Evolutionary conservation across 2,113 vertebrate genomes (phyloP).

Genomic region (Oreochromis spilurus): DNA sequence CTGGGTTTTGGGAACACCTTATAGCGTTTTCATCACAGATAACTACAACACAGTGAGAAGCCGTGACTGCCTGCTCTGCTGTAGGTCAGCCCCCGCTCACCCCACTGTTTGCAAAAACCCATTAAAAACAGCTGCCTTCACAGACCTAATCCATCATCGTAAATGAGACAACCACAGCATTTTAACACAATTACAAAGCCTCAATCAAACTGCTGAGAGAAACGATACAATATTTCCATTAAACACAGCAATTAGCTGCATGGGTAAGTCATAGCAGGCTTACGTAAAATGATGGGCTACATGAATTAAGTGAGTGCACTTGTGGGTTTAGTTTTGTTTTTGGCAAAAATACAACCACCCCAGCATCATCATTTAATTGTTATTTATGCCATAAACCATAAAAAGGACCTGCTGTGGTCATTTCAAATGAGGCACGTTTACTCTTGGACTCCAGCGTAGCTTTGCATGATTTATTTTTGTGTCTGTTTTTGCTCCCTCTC

Average conservation of each 20-base stretch:
- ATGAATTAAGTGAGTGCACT: neutral
- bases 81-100: neutral
- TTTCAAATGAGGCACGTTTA: neutral
- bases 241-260: neutral
- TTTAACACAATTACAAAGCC: neutral
- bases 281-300: neutral
- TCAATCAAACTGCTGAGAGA: neutral
- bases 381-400: neutral
- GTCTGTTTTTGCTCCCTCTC: neutral
- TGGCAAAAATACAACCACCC: neutral
- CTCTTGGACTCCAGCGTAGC: neutral
- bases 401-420: neutral
- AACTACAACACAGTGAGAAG: neutral
- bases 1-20: neutral
- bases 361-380: neutral
- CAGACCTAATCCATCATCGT: neutral
- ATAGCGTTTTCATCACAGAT: neutral
- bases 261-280: neutral
- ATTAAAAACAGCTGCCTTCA: constrained; percentile 24
- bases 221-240: neutral
- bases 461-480: neutral
- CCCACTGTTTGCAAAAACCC: neutral
- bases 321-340: neutral
- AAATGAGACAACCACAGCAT: constrained; percentile 2
- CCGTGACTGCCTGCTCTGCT: neutral